Base-by-base conservation (phyloP, 2,113 vertebrate genomes). In the Catharus minimus region DNA sequence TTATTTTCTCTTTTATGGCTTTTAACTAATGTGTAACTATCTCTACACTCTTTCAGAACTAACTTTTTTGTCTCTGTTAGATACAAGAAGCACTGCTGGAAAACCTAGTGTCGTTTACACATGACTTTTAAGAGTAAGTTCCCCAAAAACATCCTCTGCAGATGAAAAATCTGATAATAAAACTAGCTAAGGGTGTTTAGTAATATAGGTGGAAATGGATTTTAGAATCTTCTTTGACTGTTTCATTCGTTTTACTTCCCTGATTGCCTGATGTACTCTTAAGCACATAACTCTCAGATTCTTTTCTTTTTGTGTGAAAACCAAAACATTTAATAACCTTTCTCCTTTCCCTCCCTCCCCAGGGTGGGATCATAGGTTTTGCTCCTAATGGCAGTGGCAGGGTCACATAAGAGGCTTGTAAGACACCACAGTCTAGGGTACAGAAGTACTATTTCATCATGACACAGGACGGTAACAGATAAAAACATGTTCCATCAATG, bases 331-430 rank as follows among this genome's bases (percentile, higher is more conserved):
- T 53, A 39, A 20, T 5, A 64, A 19, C 1, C 0, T 62, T 83
- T 55, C 6, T 15, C 3, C 1, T 66, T 89, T 46, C 8, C 11
- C 15, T 13, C 7, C 3, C 2, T 8, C 4, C 4, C 4, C 6
- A 18, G 7, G n/a, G 23, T 20, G 11, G 13, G 6, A 21, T 43
- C 15, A 68, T 7, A 32, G 13, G 4, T 64, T 81, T 87, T 60
- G 1, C 5, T 64, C 10, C 15, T 47, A 39, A 21, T 7, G 36
- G 15, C 14, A 61, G 21, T 47, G 17, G 0, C 13, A 43, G 18
- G 18, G 19, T 1, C 10, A 36, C 7, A 13, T 5, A 15, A 27
- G 38, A 11, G 3, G 3, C 24, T 58, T 36, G 3, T 24, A 36
- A 50, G 17, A 27, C 28, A 24, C 6, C 3, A 32, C 6, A 52